These are phyloP conservation scores for Glossosoma conforme DNA, from an alignment of 1,140 invertebrate species.

Conservation along the genomic window DNA sequence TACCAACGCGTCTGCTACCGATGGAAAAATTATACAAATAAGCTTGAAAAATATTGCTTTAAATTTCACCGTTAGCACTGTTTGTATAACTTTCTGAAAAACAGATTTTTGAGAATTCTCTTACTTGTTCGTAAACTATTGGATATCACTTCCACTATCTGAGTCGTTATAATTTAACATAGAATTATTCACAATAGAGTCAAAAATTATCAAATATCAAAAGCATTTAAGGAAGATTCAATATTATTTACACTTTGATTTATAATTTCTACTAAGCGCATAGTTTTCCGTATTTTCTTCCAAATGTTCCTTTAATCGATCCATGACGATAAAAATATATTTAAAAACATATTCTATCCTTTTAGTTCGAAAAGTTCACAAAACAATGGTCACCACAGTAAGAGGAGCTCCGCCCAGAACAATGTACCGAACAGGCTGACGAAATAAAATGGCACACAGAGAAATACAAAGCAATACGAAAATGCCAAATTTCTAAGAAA, in stretches of 20 bases:
- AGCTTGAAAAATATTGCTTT: not conserved
- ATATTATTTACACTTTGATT: conserved; percentile 6
- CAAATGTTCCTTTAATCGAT: conserved; percentile 4
- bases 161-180: not conserved
- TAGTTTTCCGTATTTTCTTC: not conserved
- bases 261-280: too few species aligned
- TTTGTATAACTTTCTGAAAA: too few species aligned
- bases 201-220: conserved; percentile 3
- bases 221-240: conserved; percentile 7
- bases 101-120: too few species aligned
- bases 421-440: too few species aligned
- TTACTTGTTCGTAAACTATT: too few species aligned
- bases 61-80: conserved; percentile 1
- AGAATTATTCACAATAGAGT: conserved; percentile 6
- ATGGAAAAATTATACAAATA: not conserved
- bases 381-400: too few species aligned
- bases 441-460: too few species aligned
- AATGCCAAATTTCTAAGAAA: too few species aligned
- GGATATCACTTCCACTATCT: conserved; percentile 4
- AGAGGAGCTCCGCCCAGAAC: too few species aligned
- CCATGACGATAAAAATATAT: conserved; percentile 4
- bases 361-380: too few species aligned
- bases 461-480: too few species aligned
- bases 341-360: too few species aligned
- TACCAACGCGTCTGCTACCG: not conserved